Base-by-base conservation (phyloP, 2,113 vertebrate species). In the Proterorhinus semilunaris region DNA sequence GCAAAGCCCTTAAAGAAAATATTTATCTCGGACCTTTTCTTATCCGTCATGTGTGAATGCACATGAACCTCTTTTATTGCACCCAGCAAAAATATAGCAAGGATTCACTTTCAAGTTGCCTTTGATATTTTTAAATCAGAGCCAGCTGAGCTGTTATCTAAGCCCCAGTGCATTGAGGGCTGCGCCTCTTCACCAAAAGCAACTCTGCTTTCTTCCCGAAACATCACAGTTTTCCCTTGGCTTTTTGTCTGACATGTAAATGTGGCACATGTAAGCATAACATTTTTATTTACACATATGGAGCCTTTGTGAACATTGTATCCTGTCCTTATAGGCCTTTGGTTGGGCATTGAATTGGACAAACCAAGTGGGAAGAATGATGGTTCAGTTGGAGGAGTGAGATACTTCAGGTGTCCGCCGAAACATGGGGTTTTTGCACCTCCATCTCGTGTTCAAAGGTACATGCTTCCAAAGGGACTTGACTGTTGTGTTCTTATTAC, bases 351-450 rank as follows among this genome's bases (percentile, higher is more conserved):
- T 27, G 96, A 97, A 70, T 84, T 99, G 83, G 96, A 98, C 85
- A 98, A 96, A 69, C 95, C 96, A 15, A 96, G 95, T 0, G 96
- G 96, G 69, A 98, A 98, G 90, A 99, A 99, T 0, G 93, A 99
- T 6, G 96, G 98, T 4, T 97, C 95, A 0, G 96, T 99, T 47
- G 95, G 94, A 72, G 96, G 95, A 0, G 89, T 97, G 66, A 94
- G 93, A 74, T 99, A 98, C 86, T 99, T 99, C 83, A 94, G 84
- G 57, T 99, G 98, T 68, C 94, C 93, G 49, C 93, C 94, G 10
- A 96, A 96, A 91, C 93, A 98, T 0, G 96, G 97, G 1, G 93
- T 99, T 71, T 98, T 99, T 82, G 96, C 97, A 49, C 97, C 96
- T 10, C 95, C 95, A 0, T 96, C 96, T 55, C 94, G 95, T 43